phyloP scores from a whole-genome alignment of 2,888 invertebrate species.

The Drosophila robusta region DNA sequence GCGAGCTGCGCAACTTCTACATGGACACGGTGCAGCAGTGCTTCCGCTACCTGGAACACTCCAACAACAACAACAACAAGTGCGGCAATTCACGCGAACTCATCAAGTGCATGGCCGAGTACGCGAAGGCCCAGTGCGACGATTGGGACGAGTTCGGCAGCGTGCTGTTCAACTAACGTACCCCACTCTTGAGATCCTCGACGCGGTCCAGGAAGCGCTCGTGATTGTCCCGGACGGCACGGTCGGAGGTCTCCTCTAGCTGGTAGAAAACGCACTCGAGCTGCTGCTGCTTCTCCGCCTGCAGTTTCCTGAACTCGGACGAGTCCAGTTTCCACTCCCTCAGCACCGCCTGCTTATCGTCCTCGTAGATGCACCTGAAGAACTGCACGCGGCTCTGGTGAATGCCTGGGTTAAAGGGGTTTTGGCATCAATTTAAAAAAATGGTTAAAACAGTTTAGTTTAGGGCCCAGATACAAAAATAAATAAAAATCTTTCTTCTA shows the following conservation, averaged over 20 bases:
- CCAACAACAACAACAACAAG: conserved; percentile 84
- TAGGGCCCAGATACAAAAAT: too few relatives aligned
- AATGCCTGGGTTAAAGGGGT: conserved; percentile 84
- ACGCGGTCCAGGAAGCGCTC: conserved; percentile 86
- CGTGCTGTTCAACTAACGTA: conserved; percentile 85
- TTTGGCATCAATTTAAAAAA: neutral
- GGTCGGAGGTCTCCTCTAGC: conserved; percentile 85
- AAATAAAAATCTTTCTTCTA: too few relatives aligned
- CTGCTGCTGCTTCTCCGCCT: conserved; percentile 87
- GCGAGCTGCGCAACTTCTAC: conserved; percentile 89
- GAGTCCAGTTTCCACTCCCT: conserved; percentile 87
- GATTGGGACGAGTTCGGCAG: conserved; percentile 88
- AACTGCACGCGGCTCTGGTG: conserved; percentile 87
- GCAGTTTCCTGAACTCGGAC: conserved; percentile 85
- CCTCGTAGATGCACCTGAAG: conserved; percentile 86
- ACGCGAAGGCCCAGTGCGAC: conserved; percentile 90
- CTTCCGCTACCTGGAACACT: conserved; percentile 88
- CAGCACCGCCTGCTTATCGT: conserved; percentile 86
- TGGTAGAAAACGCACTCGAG: conserved; percentile 87
- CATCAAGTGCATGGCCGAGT: conserved; percentile 89
- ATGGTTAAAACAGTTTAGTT: too few relatives aligned
- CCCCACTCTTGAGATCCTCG: conserved; percentile 86
- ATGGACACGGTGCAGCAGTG: conserved; percentile 90
- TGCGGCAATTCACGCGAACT: conserved; percentile 81
- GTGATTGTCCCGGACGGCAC: conserved; percentile 82